A percentile compares a stretch with the other conserved stretches of the same genome.
phyloP scores from a whole-genome alignment of 2,888 invertebrate species.

The Oligia strigilis region DNA sequence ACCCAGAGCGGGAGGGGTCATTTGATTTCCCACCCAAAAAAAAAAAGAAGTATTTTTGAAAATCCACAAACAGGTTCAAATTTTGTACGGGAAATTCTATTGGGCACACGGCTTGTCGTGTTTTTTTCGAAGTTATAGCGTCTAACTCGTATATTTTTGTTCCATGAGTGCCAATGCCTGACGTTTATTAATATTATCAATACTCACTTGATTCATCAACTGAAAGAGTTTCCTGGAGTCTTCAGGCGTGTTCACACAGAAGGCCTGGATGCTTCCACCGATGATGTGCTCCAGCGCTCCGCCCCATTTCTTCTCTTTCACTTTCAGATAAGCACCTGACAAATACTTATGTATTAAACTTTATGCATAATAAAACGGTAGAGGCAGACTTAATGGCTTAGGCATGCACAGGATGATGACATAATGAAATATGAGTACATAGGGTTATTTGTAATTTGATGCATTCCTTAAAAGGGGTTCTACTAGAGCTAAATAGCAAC shows the following conservation, averaged over 20 bases:
- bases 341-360: slow-evolving; percentile 6
- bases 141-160: too few relatives aligned
- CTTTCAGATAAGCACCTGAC: slow-evolving; percentile 92
- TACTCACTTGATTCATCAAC: slow-evolving; percentile 82
- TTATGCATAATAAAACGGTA: not conserved
- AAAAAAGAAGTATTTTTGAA: not conserved
- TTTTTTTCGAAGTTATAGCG: too few relatives aligned
- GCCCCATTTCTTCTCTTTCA: slow-evolving; percentile 94
- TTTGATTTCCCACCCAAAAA: too few relatives aligned
- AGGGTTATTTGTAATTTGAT: not conserved
- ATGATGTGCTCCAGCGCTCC: slow-evolving; percentile 94
- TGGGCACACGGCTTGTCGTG: not conserved
- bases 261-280: slow-evolving; percentile 88
- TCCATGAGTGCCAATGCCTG: not conserved
- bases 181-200: not conserved
- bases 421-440: not conserved
- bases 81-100: not conserved
- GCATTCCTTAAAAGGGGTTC: not conserved
- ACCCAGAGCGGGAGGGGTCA: too few relatives aligned
- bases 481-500: not conserved
- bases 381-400: not conserved
- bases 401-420: not conserved
- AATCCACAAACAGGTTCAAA: not conserved
- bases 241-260: slow-evolving; percentile 92
- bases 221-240: slow-evolving; percentile 89